Conservation (phyloP, 92 coral and sea anemone species). For the Bergia puertoricense region DNA sequence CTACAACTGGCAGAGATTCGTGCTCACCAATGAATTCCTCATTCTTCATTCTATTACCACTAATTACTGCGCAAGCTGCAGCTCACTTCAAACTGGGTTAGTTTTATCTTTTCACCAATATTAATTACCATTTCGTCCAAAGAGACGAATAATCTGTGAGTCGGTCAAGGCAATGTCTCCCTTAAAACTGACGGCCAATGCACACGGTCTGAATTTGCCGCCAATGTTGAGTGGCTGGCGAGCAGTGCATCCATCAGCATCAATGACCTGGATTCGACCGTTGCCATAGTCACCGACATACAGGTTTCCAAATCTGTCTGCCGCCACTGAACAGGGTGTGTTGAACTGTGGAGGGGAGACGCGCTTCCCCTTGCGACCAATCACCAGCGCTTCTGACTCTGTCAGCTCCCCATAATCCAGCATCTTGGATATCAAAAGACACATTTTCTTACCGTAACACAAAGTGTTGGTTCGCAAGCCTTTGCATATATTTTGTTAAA, state of each 20-base stretch:
- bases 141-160: slow-evolving; percentile 84
- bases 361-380: slow-evolving; percentile 89
- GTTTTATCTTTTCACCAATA: not conserved
- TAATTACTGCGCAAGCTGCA: not conserved
- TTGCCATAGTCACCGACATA: slow-evolving; percentile 92
- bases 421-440: slow-evolving; percentile 44
- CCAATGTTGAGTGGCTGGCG: slow-evolving; percentile 89
- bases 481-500: no score
- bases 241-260: slow-evolving; percentile 57
- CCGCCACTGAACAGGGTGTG: slow-evolving; percentile 75
- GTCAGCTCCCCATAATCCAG: slow-evolving; percentile 81
- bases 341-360: slow-evolving; percentile 83
- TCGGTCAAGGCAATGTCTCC: slow-evolving; percentile 88
- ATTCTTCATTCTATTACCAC: not conserved
- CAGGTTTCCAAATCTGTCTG: slow-evolving; percentile 61
- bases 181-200: slow-evolving; percentile 73
- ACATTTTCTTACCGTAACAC: not conserved
- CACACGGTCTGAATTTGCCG: slow-evolving; percentile 90
- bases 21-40: not conserved
- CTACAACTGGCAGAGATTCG: not conserved
- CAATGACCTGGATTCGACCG: slow-evolving; percentile 81
- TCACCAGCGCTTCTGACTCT: slow-evolving; percentile 69
- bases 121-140: slow-evolving; percentile 72
- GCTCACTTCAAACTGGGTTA: not conserved
- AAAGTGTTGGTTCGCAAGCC: no score